These are phyloP conservation scores for Drosophila yooni DNA, from an alignment of 2,888 invertebrate species.

Conservation along the genomic window DNA sequence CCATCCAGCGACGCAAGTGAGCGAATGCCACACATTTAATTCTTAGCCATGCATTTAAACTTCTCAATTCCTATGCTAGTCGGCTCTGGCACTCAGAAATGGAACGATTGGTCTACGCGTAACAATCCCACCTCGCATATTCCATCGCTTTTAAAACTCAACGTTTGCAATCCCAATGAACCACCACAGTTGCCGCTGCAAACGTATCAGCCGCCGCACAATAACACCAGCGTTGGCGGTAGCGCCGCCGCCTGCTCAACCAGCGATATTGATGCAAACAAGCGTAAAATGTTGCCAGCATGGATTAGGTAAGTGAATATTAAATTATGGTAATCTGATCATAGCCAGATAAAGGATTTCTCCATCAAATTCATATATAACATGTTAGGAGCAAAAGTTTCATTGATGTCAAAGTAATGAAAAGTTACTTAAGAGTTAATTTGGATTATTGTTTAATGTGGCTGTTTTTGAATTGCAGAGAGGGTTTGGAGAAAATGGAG, in stretches of 20 bases:
- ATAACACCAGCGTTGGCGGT: constrained; percentile 28
- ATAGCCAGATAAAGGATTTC: background rate
- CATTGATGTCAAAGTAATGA: no score
- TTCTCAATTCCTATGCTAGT: background rate
- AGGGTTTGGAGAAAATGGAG: constrained; percentile 98
- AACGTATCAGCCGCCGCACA: constrained; percentile 29
- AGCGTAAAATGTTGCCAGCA: constrained; percentile 95
- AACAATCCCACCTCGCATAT: constrained; percentile 75
- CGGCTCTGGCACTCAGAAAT: constrained; percentile 48
- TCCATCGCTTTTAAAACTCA: constrained; percentile 80
- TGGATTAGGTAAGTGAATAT: constrained; percentile 93
- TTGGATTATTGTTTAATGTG: background rate
- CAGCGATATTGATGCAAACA: constrained; percentile 90
- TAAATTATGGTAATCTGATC: background rate
- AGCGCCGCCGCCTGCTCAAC: constrained; percentile 12
- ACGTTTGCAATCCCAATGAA: constrained; percentile 80
- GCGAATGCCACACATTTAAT: background rate
- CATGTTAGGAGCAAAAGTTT: no score
- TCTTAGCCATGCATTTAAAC: no score
- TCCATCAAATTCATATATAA: no score
- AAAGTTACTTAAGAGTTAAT: no score
- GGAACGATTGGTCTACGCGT: constrained; percentile 60
- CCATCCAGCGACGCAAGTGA: constrained; percentile 39
- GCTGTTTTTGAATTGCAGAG: constrained; percentile 70
- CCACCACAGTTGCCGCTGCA: constrained; percentile 43